phyloP scores from a whole-genome alignment of 2,113 vertebrate genomes.

The Toxotes chatareus region DNA sequence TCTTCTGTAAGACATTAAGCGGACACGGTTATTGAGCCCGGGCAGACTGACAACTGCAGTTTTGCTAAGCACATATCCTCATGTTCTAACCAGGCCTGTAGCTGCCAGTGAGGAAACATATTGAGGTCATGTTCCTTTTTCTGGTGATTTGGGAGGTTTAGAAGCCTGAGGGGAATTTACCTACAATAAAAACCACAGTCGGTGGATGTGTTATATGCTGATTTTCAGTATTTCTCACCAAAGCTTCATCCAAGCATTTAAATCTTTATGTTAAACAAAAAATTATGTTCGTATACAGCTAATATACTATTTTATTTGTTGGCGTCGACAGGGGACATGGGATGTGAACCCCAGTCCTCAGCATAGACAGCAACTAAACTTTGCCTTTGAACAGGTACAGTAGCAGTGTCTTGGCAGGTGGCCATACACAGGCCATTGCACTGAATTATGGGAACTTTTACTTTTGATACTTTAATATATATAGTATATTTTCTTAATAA shows the following conservation, averaged over 20 bases:
- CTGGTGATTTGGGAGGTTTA: background rate
- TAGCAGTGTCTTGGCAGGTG: background rate
- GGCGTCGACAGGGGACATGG: too few species aligned
- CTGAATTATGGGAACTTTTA: background rate
- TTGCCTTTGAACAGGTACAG: background rate
- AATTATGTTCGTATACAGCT: too few species aligned
- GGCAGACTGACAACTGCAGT: conserved; percentile 12
- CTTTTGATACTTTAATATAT: background rate
- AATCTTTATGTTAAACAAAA: too few species aligned
- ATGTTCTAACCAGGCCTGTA: conserved; percentile 1
- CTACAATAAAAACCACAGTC: background rate
- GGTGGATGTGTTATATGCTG: too few species aligned
- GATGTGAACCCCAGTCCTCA: too few species aligned
- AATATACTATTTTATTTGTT: too few species aligned
- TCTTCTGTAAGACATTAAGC: conserved; percentile 57
- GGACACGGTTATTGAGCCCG: conserved; percentile 49
- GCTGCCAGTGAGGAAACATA: background rate
- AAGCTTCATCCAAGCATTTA: background rate
- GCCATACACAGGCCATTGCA: background rate
- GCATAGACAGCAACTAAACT: too few species aligned
- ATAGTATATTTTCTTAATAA: background rate
- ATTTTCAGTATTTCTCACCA: background rate
- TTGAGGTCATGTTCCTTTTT: background rate
- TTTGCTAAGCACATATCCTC: conserved; percentile 1
- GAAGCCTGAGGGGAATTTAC: background rate